phyloP scores from a whole-genome alignment of 2,888 invertebrate genomes.

The Epirrhoe tristata region DNA sequence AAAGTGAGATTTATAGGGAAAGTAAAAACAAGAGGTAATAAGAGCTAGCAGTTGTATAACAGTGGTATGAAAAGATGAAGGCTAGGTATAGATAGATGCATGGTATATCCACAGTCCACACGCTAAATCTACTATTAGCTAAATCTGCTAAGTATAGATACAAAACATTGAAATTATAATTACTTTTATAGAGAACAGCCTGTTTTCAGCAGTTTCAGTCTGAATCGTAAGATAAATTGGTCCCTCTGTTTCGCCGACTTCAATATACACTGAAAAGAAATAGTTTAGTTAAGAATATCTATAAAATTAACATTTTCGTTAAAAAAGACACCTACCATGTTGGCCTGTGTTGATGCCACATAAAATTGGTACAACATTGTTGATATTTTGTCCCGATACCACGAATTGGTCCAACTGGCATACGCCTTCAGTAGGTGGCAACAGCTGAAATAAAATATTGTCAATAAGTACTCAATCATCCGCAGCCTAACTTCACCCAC shows the following conservation, averaged over 20 bases:
- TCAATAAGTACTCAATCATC: not conserved
- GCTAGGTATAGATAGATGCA: no score
- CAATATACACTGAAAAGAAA: slow-evolving; percentile 87
- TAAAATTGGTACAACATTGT: slow-evolving; percentile 88
- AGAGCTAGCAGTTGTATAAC: not conserved
- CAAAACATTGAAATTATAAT: not conserved
- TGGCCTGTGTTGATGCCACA: slow-evolving; percentile 92
- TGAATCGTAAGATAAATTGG: slow-evolving; percentile 88
- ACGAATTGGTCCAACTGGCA: slow-evolving; percentile 89
- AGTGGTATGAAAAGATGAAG: no score
- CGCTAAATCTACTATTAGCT: no score
- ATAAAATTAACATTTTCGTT: not conserved
- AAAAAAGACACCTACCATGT: slow-evolving; percentile 84
- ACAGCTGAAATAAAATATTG: slow-evolving; percentile 77
- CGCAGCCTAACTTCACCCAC: no score
- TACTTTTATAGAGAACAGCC: slow-evolving; percentile 88
- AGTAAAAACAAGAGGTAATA: not conserved
- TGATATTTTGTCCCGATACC: slow-evolving; percentile 89
- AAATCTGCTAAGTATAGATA: no score
- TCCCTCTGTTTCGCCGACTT: slow-evolving; percentile 87
- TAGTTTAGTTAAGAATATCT: not conserved
- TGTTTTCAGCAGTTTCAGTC: slow-evolving; percentile 80
- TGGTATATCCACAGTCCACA: no score
- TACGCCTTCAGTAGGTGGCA: slow-evolving; percentile 88
- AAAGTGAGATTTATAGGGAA: slow-evolving; percentile 35